Base-by-base conservation (phyloP, 2,888 invertebrate genomes). In the Volucella zonaria region DNA sequence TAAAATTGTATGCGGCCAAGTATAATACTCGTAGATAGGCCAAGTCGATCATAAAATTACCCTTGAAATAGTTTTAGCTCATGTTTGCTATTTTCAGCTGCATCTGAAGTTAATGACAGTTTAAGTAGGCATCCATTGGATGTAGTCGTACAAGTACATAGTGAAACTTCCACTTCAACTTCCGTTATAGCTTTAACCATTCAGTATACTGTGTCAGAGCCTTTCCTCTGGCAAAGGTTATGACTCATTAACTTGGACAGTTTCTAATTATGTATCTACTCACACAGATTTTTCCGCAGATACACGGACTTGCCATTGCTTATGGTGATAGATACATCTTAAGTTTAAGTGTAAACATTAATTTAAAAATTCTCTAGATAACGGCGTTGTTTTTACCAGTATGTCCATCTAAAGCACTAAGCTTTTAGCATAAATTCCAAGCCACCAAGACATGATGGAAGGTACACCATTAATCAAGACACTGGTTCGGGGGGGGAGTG, bases 401-500 rank as follows among this genome's bases (percentile, higher is more conserved):
- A 43, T 43, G 31, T 31, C 31, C 31, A 31, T 31, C 6, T 31
- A 31, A 31, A 31, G 31, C 31, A 6, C 31, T 31, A 31, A 6
- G 31, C 4, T 59, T 59, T 43, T 45, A 45, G 56, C 51, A 40
- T 6, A 3, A 40, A 66, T 42, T 67, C 67, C 43, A 54, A 42
- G 43, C 23, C 14, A 45, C 15, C 43, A n/a, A 8, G 14, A 2
- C 14, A 18, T 43, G 61, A 62, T 56, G 64, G 9, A 62, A 56
- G 74, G 74, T 42, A 12, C 15, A 56, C 49, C 49, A 58, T 66
- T 49, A 58, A 56, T 74, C 64, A 74, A 49, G 56, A 42, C 59
- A 12, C 59, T 38, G 18, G 18, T 18, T 1, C 40, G 40, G 14
- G 64, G 56, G 42, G 64, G 49, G 40, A 54, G 56, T 42, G 47